A percentile compares a stretch with the other conserved stretches of the same genome.
phyloP scores from a whole-genome alignment of 2,113 vertebrate species.

The Canis aureus region DNA sequence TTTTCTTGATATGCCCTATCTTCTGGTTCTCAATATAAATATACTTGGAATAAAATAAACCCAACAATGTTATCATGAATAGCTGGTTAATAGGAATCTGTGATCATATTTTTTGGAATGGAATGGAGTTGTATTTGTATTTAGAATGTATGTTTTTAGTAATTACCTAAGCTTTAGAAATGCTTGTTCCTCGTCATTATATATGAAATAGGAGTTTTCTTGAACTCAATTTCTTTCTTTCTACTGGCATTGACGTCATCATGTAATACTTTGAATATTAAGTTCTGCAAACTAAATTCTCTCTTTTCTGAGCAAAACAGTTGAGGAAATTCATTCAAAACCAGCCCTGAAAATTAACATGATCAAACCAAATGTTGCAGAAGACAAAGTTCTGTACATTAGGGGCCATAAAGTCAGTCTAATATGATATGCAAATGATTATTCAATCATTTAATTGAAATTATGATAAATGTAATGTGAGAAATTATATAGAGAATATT shows the following conservation, averaged over 20 bases:
- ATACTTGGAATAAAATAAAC: constrained; percentile 69
- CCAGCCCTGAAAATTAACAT: neutral
- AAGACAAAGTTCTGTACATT: neutral
- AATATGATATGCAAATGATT: neutral
- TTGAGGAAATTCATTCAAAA: neutral
- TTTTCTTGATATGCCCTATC: constrained; percentile 44
- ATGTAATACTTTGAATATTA: constrained; percentile 53
- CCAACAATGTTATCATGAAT: constrained; percentile 53
- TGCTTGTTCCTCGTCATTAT: constrained; percentile 73
- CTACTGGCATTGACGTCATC: constrained; percentile 50
- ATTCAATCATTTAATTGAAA: neutral
- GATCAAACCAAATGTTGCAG: neutral
- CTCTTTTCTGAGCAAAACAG: neutral
- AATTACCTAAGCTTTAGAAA: constrained; percentile 63
- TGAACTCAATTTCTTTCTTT: constrained; percentile 55
- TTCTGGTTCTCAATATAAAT: constrained; percentile 71
- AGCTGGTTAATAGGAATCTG: constrained; percentile 74
- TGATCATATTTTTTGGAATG: constrained; percentile 66
- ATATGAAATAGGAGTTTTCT: constrained; percentile 63
- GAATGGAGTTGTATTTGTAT: constrained; percentile 73
- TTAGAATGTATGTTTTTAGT: constrained; percentile 78
- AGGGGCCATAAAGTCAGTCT: neutral
- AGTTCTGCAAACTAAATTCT: neutral
- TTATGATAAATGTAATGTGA: neutral
- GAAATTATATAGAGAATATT: neutral